Percentiles rank a stretch among this genome's conserved stretches.
Conservation (phyloP, 2,797 vertebrate species). For the Phalanger gymnotis region DNA sequence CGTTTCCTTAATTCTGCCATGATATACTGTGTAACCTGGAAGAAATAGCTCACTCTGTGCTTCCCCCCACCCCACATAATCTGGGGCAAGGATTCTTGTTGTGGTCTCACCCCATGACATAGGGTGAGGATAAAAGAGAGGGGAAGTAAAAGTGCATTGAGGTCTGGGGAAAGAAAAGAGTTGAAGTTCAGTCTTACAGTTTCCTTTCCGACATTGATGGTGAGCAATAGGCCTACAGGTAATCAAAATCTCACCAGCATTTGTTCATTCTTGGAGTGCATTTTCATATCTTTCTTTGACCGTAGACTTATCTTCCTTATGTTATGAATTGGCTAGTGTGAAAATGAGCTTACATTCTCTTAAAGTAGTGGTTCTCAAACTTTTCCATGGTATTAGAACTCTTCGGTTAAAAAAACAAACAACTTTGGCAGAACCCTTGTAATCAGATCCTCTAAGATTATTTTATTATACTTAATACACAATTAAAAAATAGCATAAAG, state of each 20-base stretch:
- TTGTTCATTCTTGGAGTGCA: background rate
- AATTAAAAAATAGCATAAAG: background rate
- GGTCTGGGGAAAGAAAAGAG: background rate
- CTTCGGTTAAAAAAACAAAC: background rate
- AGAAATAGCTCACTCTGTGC: background rate
- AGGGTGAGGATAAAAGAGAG: background rate
- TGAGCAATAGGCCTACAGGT: conserved; percentile 11
- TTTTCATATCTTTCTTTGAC: background rate
- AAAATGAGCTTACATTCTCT: background rate
- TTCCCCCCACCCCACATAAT: background rate
- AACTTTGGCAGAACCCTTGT: background rate
- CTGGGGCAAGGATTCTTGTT: background rate
- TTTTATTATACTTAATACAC: background rate
- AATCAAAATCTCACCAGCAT: background rate
- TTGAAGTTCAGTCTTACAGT: background rate
- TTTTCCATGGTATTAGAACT: background rate
- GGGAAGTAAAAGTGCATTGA: background rate
- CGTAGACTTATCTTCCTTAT: background rate
- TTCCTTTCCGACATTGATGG: background rate
- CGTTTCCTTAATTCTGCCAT: background rate
- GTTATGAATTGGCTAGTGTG: background rate
- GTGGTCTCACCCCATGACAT: background rate
- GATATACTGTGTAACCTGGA: background rate
- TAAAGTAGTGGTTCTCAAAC: background rate
- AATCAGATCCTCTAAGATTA: background rate